A percentile compares a stretch with the other conserved stretches of the same genome.
These are phyloP conservation scores for Cataglyphis rosenhaueri DNA, from an alignment of 2,888 invertebrate species.

Conservation along the genomic window DNA sequence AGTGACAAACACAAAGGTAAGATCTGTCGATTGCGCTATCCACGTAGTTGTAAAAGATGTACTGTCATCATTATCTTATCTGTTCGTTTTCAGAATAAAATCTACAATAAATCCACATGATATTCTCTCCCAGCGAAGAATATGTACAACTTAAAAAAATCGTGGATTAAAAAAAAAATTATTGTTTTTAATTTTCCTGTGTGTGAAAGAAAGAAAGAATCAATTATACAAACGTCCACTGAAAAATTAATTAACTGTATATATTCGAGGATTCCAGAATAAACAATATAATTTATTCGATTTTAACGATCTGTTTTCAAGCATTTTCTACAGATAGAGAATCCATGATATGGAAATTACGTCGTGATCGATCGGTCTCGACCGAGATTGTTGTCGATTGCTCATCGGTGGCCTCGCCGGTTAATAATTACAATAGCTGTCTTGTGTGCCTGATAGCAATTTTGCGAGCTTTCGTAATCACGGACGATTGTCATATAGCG, in stretches of 20 bases:
- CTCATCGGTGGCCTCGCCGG: background rate
- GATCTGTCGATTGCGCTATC: constrained; percentile 3
- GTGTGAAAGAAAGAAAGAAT: background rate
- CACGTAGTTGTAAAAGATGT: background rate
- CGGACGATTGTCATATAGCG: background rate
- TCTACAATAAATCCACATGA: background rate
- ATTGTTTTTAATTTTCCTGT: background rate
- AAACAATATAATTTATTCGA: background rate
- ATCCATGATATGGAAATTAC: constrained; percentile 13
- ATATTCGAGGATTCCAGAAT: background rate
- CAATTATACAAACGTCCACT: background rate
- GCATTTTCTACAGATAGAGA: background rate
- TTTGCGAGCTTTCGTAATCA: background rate
- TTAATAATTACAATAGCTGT: constrained; percentile 19
- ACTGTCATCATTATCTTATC: background rate
- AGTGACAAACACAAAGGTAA: background rate
- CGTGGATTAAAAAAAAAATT: background rate
- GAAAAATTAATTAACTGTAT: constrained; percentile 6
- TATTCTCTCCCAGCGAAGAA: background rate
- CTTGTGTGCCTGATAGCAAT: background rate
- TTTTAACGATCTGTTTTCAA: constrained; percentile 9
- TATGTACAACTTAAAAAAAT: background rate
- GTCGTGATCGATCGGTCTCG: constrained; percentile 2
- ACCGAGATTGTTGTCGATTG: constrained; percentile 9
- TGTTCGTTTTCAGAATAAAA: background rate